These are phyloP conservation scores for Planiliza haematocheilus DNA, from an alignment of 2,113 vertebrate species.

Conservation along the genomic window DNA sequence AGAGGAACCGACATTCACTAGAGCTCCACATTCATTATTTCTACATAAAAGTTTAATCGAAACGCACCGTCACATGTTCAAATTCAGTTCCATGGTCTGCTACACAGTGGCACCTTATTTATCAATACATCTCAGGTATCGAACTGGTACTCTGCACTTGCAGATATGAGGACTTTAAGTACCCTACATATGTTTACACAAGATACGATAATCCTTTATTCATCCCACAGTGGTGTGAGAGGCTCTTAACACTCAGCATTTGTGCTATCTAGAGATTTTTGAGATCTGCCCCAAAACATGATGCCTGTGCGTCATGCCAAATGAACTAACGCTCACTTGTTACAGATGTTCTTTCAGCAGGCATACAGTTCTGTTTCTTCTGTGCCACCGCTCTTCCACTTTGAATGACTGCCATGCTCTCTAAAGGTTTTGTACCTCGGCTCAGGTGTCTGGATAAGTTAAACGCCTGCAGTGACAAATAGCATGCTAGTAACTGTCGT, in stretches of 20 bases:
- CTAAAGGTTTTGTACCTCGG: conserved; percentile 32
- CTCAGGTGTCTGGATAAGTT: conserved; percentile 27
- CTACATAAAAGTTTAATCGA: too few relatives aligned
- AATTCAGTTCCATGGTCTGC: too few relatives aligned
- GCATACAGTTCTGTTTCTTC: conserved; percentile 7
- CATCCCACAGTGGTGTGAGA: background rate
- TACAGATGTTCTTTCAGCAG: conserved; percentile 24
- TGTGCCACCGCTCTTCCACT: conserved; percentile 13
- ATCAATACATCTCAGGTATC: too few relatives aligned
- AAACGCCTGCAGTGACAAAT: conserved; percentile 52
- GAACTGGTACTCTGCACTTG: too few relatives aligned
- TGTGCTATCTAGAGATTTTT: background rate
- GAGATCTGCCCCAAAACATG: background rate
- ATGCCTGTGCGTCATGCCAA: background rate
- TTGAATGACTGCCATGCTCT: conserved; percentile 31
- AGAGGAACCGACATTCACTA: too few relatives aligned
- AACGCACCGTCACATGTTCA: too few relatives aligned
- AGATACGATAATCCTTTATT: too few relatives aligned
- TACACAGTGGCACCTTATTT: too few relatives aligned
- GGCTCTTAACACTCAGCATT: background rate
- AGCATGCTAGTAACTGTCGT: conserved; percentile 4
- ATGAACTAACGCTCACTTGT: conserved; percentile 9
- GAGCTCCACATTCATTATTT: too few relatives aligned
- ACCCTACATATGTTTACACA: background rate
- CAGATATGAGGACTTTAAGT: background rate